Base-by-base conservation (phyloP, 1,140 invertebrate species). In the Drosophila busckii region DNA sequence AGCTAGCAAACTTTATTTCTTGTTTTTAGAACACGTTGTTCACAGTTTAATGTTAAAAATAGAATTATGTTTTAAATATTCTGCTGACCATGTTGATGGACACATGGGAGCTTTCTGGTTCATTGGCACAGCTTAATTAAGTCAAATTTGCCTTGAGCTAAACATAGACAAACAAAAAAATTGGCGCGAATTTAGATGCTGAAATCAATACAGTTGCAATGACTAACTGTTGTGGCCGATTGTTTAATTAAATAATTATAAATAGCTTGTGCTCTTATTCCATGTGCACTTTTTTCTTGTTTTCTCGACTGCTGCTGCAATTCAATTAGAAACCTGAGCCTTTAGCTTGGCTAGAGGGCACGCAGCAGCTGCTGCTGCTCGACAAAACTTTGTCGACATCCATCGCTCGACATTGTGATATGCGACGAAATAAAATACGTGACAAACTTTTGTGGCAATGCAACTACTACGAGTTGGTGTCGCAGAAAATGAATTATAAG, bases 271-370 rank as follows among this genome's bases (percentile, higher is more conserved):
- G n/a, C n/a, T n/a, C n/a, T n/a, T n/a, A n/a, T n/a, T n/a, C n/a
- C n/a, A n/a, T n/a, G n/a, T n/a, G n/a, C n/a, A n/a, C n/a, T 48
- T 48, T 52, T 58, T 63, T 50, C 29, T 32, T 61, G 42, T 44
- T 49, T 66, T 42, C 63, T 50, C 61, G 44, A 65, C 69, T 26
- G 44, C 38, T 32, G 50, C 54, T 65, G 48, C 69, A 80, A 80
- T 82, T 82, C 61, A 82, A 80, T 80, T 82, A 75, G 55, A 80
- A 73, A 80, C 54, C 37, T 38, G 50, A 62, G 41, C 52, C 42
- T 82, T 67, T 55, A 25, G 32, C 50, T 55, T 17, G 12, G 22
- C 12, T 12, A 12, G 28, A 20, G 42, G 38, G 49, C n/a, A n/a
- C n/a, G 49, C 49, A 45, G 25, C 67, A 45, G 32, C 44, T 42